Evolutionary conservation across 2,888 invertebrate genomes (phyloP), one percentile per base, ranked within the genome.

Genomic region (Sympetrum striolatum): DNA sequence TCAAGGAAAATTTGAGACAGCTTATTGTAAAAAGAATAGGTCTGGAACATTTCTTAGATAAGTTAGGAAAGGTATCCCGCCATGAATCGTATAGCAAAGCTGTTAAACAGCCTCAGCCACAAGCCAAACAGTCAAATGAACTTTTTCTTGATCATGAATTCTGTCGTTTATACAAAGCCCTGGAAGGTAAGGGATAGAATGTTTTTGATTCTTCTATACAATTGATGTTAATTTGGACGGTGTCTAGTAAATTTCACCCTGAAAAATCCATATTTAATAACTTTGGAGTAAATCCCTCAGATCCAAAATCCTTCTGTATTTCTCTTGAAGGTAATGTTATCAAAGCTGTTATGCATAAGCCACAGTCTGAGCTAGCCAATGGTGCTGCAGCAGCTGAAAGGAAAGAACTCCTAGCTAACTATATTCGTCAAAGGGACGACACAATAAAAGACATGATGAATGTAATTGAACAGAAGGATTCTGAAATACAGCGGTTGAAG

Each of bases 61-160:
- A 98, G 93, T 94, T 99, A 91, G 96, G 96, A 90, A 97, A 98
- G 92, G 97, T 99, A 90, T 96, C 97, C 0, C 96, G 97, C 90
- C 98, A 98, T 93, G 99, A 99, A 94, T 95, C 96, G 80, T 99
- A 99, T 94, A 97, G 97, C 91, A 96, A 96, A 93, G 98, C 99
- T 25, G 96, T 98, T 35, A 99, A 99, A 93, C 98, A 98, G 93
- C 98, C 99, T 0, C 98, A 99, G 94, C 96, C 98, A 53, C 95
- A 96, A 81, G 97, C 97, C 18, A 96, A 96, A 93, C 95, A 95
- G 90, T 94, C 97, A 4, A 94, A 95, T 0, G 98, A 99, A 91
- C 95, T 99, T 31, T 94, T 99, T 90, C 95, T 99, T 80, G 99
- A 99, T 94, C 98, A 98, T 93, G 98, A 99, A 94, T 99, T 99